Evolutionary conservation across 1,140 invertebrate species (phyloP).

Genomic region (Lordiphosa collinella): DNA sequence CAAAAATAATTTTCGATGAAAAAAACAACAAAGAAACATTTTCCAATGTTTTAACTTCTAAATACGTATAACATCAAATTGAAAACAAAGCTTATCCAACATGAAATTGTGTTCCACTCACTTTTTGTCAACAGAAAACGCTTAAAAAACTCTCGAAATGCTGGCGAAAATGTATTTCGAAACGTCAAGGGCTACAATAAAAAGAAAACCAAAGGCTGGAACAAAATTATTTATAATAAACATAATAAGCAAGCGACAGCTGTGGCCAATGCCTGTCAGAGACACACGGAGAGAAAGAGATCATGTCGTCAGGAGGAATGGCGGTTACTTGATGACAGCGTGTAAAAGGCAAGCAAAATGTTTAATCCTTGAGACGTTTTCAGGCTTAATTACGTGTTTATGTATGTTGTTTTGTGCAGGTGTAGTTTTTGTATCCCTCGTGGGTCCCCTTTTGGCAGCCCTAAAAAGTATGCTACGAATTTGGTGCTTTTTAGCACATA

Average conservation of each 20-base stretch:
- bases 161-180: conserved; percentile 7
- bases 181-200: conserved; percentile 10
- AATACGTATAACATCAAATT: no score
- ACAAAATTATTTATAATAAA: conserved; percentile 75
- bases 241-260: conserved; percentile 69
- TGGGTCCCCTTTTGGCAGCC: not conserved
- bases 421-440: conserved; percentile 14
- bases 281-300: not conserved
- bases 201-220: conserved; percentile 38
- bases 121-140: no score
- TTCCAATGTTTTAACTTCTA: no score
- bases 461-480: conserved; percentile 55
- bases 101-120: no score
- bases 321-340: conserved; percentile 50
- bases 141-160: not conserved
- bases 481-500: conserved; percentile 56
- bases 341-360: conserved; percentile 51
- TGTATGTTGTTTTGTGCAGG: conserved; percentile 27
- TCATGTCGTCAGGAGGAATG: conserved; percentile 5
- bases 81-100: no score
- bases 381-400: conserved; percentile 72
- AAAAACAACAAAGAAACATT: no score
- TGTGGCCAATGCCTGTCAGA: conserved; percentile 59
- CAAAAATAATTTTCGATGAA: no score
- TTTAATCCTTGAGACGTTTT: conserved; percentile 70